These are phyloP conservation scores for Anoplopoma fimbria DNA, from an alignment of 2,113 vertebrate genomes.

Conservation along the genomic window DNA sequence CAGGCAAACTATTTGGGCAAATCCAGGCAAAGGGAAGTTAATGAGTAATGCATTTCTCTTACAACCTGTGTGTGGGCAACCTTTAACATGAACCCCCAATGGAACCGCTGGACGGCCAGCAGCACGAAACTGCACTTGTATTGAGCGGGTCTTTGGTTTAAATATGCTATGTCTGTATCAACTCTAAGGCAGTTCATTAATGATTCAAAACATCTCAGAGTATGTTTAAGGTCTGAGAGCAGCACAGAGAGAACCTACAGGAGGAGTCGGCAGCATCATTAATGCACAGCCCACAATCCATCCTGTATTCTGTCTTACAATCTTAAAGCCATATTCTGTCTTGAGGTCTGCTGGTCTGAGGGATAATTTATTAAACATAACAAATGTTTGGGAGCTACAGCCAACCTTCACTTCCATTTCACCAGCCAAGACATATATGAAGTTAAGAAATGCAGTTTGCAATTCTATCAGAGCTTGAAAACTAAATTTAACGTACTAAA, in stretches of 20 bases:
- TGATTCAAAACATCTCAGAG: slow-evolving; percentile 20
- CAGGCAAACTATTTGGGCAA: slow-evolving; percentile 1
- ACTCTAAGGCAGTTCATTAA: slow-evolving; percentile 13
- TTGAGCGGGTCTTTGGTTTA: background rate
- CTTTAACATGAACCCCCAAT: slow-evolving; percentile 48
- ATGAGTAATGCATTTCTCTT: slow-evolving; percentile 17
- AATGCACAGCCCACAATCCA: slow-evolving; percentile 20
- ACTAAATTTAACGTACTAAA: background rate
- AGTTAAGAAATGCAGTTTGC: background rate
- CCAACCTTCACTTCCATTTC: slow-evolving; percentile 2
- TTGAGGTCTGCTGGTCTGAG: slow-evolving; percentile 1
- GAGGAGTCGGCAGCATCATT: slow-evolving; percentile 14
- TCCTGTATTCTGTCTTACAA: slow-evolving; percentile 43
- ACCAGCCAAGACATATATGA: background rate
- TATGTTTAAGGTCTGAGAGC: slow-evolving; percentile 1
- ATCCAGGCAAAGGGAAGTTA: slow-evolving; percentile 4
- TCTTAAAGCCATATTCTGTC: slow-evolving; percentile 15
- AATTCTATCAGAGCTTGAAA: background rate
- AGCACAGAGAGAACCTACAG: background rate
- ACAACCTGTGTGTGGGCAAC: slow-evolving; percentile 13
- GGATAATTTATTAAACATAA: slow-evolving; percentile 43
- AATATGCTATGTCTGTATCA: background rate
- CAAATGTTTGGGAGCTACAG: slow-evolving; percentile 14
- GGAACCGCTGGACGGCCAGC: background rate
- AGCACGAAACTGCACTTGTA: background rate